phyloP scores from a whole-genome alignment of 2,113 vertebrate genomes.

The Synodontis membranacea region DNA sequence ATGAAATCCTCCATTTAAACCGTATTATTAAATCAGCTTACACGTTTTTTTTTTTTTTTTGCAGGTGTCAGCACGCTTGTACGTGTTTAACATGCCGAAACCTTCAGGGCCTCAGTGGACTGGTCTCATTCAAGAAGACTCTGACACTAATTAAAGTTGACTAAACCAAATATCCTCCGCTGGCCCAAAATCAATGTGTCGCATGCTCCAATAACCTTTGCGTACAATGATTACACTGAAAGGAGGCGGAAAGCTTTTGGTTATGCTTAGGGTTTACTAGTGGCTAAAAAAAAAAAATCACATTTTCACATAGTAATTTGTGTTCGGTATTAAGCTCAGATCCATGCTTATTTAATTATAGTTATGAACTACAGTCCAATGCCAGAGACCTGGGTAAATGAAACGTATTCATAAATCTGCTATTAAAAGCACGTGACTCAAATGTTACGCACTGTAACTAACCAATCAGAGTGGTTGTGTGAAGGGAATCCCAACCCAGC shows the following conservation, averaged over 20 bases:
- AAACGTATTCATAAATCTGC: background rate
- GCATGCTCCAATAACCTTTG: slow-evolving; percentile 24
- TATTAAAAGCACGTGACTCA: background rate
- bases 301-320: background rate
- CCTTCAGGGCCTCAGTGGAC: background rate
- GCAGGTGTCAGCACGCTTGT: background rate
- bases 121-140: background rate
- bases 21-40: background rate
- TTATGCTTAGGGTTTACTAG: background rate
- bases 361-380: background rate
- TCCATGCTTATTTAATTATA: background rate
- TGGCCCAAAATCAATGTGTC: slow-evolving; percentile 20
- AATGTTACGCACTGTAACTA: background rate
- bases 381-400: background rate
- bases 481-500: background rate
- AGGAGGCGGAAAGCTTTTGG: background rate
- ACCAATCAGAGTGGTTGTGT: background rate
- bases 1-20: background rate
- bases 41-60: background rate
- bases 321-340: background rate
- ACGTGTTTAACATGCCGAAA: background rate
- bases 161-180: slow-evolving; percentile 44
- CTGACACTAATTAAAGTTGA: slow-evolving; percentile 54
- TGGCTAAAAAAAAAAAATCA: background rate
- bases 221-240: background rate